Evolutionary conservation across 1,140 invertebrate species (phyloP).

Genomic region (Leucophenga varia): DNA sequence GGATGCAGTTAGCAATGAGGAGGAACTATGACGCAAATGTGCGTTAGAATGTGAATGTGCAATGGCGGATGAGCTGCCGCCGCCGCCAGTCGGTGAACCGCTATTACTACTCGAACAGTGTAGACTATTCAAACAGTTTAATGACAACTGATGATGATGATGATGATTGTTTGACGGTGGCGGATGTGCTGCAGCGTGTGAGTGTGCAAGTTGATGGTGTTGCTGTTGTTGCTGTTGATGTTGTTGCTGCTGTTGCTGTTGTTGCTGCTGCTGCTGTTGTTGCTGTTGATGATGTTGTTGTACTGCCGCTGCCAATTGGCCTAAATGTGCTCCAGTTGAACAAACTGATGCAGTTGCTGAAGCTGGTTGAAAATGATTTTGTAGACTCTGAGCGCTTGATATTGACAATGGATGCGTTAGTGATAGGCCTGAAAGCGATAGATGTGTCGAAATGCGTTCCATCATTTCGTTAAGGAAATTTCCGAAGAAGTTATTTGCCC

Average conservation of each 20-base stretch:
- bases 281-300: conserved; percentile 44
- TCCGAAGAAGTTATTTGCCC: no score
- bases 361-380: conserved; percentile 34
- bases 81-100: conserved; percentile 28
- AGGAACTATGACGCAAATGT: conserved; percentile 23
- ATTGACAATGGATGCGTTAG: conserved; percentile 49
- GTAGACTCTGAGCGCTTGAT: conserved; percentile 16
- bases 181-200: conserved; percentile 9
- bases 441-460: conserved; percentile 55
- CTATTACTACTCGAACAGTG: conserved; percentile 37
- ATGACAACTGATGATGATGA: not conserved
- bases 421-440: conserved; percentile 54
- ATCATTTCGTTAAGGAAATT: conserved; percentile 50
- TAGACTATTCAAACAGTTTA: no score
- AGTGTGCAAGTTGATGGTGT: conserved; percentile 3
- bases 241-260: conserved; percentile 23
- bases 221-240: conserved; percentile 40
- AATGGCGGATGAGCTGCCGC: conserved; percentile 14
- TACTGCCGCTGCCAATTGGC: conserved; percentile 40
- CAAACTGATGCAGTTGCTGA: conserved; percentile 22
- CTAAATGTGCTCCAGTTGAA: conserved; percentile 42
- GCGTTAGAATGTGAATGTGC: conserved; percentile 30
- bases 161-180: conserved; percentile 8
- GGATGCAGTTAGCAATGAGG: not conserved
- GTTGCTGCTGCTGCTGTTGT: conserved; percentile 20